Base-by-base conservation (phyloP, 1,140 invertebrate genomes). In the Vanessa tameamea region DNA sequence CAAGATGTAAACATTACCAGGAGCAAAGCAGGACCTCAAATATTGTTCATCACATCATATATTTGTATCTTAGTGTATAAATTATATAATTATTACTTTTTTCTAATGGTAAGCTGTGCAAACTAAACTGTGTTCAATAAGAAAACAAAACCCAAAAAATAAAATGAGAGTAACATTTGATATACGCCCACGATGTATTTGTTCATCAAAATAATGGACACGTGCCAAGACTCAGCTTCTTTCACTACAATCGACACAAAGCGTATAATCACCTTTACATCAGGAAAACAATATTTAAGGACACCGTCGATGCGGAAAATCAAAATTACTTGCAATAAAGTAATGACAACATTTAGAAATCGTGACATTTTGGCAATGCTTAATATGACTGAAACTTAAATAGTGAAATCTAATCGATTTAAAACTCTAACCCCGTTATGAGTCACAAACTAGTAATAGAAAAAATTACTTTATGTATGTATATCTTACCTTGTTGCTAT, bases 401-500 rank as follows among this genome's bases (percentile, higher is more conserved):
- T 15, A 20, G 23, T 3, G 23, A 57, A 13, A 61, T 31, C 55
- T 31, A 68, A 68, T 55, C n/a, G 31, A 69, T 57, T 47, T 23
- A 69, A 69, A 69, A 51, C 16, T 14, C n/a, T 53, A 57, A 20
- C 37, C 66, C 37, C 15, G 57, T 55, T 47, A 15, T 67, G 71
- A 72, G 37, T 67, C 64, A 72, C 26, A 12, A 72, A 47, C 51
- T 64, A 16, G 13, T 59, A 72, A 64, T 72, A 72, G 71, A 13
- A 48, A 31, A 67, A 63, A 37, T 13, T 67, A 23, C 31, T 65
- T 48, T 59, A 50, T 14, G 31, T 15, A 37, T 67, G n/a, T 13
- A 47, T 53, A 68, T 81, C 89, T 91, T 87, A 95, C 95, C 94
- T 94, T 75, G 89, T 90, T 71, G 91, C 86, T 16, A 92, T 89